Evolutionary conservation across 2,888 invertebrate genomes (phyloP), one percentile per base, ranked within the genome.

Genomic region (Pristionchus japonicus): DNA sequence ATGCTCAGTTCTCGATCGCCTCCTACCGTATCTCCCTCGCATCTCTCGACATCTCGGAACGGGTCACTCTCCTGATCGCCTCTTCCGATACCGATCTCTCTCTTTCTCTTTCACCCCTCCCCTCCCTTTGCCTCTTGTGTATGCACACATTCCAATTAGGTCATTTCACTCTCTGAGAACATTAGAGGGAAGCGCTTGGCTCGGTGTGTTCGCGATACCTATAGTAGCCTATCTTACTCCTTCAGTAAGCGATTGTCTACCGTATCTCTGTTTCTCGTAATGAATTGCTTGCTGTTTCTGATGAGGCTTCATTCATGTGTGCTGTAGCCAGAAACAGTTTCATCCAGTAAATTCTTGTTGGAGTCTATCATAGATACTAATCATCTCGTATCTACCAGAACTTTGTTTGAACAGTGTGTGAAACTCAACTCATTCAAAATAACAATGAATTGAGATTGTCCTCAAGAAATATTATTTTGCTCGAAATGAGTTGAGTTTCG

Each of bases 131-230:
- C 67, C 52, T 20, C 52, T 2, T 47, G 47, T 27, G 2, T 67
- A 34, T 67, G 34, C n/a, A 20, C 70, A 20, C 70, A 70, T 70
- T 77, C 77, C 77, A 77, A 77, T 77, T 77, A 77, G 77, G 77
- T 77, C 77, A 77, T 43, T 77, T 43, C 77, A 43, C 77, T 43
- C 47, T 77, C 47, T 47, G 43, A 77, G 43, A 57, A 57, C 57
- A 57, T 57, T 57, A 57, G 57, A 57, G 57, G 57, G 52, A 57
- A 57, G 57, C 57, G 57, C 57, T 27, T 47, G 23, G 20, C 15
- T 9, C 40, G 1, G 15, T 17, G 23, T 43, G 77, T 47, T 47
- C 43, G 13, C 43, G 57, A 57, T 57, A 57, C 43, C 40, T 70
- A 74, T 40, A 15, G 40, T 74, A 74, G 9, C 20, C 40, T 37